Evolutionary conservation across 2,113 vertebrate species (phyloP).

Genomic region (Promerops cafer): DNA sequence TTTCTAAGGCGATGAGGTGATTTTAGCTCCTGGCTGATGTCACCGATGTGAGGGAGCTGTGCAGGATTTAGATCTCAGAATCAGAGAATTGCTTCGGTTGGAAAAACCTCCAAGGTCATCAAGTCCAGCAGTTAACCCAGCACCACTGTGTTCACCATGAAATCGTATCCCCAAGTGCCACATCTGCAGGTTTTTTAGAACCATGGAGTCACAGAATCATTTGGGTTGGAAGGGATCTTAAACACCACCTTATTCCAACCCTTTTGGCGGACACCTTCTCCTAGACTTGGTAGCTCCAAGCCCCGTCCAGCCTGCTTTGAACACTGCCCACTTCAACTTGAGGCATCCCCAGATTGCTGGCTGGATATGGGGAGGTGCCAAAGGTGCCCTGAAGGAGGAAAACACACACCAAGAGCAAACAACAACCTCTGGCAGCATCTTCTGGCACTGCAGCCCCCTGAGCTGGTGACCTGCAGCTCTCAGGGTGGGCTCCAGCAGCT

Average conservation of each 20-base stretch:
- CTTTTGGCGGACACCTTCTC: neutral
- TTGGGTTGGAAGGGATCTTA: neutral
- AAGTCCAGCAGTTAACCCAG: neutral
- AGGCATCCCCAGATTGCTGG: fast-evolving
- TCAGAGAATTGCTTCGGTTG: neutral
- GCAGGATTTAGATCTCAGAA: neutral
- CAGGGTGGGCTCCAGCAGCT: neutral
- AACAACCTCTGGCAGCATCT: neutral
- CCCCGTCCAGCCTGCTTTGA: neutral
- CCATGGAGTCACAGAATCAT: neutral
- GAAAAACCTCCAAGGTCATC: neutral
- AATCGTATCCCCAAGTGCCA: neutral
- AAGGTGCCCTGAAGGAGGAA: neutral
- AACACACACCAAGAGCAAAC: neutral
- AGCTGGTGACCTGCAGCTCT: neutral
- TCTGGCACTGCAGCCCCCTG: neutral
- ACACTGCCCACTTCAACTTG: neutral
- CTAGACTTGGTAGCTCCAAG: neutral
- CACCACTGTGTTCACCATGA: fast-evolving
- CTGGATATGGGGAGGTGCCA: neutral
- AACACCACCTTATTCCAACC: neutral
- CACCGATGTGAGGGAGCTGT: neutral
- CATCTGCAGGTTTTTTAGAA: neutral
- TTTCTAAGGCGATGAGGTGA: neutral
- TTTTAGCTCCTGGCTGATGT: neutral